A percentile compares a stretch with the other conserved stretches of the same genome.
These are phyloP conservation scores for Calidris pygmaea DNA, from an alignment of 2,113 vertebrate species.

Conservation along the genomic window DNA sequence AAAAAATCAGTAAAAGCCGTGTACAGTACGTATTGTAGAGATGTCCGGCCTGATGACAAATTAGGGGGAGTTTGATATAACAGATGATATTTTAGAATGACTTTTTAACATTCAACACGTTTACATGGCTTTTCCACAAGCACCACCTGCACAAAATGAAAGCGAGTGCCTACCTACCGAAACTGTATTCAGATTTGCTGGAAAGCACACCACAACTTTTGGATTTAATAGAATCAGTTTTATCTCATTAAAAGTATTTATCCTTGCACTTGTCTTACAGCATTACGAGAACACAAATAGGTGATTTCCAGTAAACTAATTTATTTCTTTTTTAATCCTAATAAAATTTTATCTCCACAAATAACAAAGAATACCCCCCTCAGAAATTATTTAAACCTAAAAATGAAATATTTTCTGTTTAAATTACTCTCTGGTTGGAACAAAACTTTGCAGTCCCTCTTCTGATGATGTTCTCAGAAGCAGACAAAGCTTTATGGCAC, in stretches of 20 bases:
- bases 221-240: neutral
- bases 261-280: neutral
- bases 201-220: neutral
- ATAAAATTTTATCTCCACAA: neutral
- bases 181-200: neutral
- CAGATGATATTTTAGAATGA: neutral
- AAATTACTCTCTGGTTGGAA: neutral
- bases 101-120: neutral
- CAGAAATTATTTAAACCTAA: neutral
- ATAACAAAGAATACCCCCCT: neutral
- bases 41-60: neutral
- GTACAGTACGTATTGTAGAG: neutral
- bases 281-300: neutral
- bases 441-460: neutral
- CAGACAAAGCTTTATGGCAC: neutral
- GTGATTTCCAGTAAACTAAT: neutral
- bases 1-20: neutral
- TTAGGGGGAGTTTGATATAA: neutral
- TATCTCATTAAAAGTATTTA: neutral
- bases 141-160: neutral
- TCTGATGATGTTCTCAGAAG: neutral
- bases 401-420: neutral
- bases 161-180: neutral
- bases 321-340: neutral
- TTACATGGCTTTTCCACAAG: neutral